Percentiles rank a stretch among this genome's conserved stretches.
Evolutionary conservation across 1,140 invertebrate species (phyloP).

Genomic region (Conopomorpha cramerella): DNA sequence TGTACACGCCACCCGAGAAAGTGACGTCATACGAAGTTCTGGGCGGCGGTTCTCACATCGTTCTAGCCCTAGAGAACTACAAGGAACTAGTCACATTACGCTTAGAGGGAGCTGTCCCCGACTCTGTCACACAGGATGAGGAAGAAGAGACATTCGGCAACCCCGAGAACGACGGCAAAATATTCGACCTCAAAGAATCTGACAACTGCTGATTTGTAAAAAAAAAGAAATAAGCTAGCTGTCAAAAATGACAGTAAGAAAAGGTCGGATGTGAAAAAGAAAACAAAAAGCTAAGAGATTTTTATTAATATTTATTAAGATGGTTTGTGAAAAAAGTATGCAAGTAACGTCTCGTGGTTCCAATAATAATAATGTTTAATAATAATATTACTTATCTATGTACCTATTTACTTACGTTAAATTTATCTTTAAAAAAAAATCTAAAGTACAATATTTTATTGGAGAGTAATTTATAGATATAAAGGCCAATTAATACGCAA

Average conservation of each 20-base stretch:
- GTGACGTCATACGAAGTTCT: conserved; percentile 79
- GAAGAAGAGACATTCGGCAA: conserved; percentile 53
- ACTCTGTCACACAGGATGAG: conserved; percentile 28
- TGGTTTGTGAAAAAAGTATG: background rate
- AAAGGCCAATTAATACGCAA: no score
- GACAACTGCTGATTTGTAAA: background rate
- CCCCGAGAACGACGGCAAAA: conserved; percentile 46
- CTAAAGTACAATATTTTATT: no score
- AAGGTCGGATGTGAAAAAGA: background rate
- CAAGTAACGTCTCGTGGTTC: background rate
- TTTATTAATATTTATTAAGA: background rate
- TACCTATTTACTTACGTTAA: no score
- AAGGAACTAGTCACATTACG: conserved; percentile 68
- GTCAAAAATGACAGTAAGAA: background rate
- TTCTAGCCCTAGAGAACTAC: conserved; percentile 69
- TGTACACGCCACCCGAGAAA: conserved; percentile 75
- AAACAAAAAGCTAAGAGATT: background rate
- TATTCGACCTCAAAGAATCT: conserved; percentile 51
- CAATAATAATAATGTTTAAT: background rate
- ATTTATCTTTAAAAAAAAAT: no score
- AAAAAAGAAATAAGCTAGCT: background rate
- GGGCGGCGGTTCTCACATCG: conserved; percentile 70
- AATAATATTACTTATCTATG: no score
- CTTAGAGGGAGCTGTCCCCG: conserved; percentile 54
- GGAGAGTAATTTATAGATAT: no score